Conservation (phyloP, 1,140 invertebrate genomes). For the Drosophila bocki region DNA sequence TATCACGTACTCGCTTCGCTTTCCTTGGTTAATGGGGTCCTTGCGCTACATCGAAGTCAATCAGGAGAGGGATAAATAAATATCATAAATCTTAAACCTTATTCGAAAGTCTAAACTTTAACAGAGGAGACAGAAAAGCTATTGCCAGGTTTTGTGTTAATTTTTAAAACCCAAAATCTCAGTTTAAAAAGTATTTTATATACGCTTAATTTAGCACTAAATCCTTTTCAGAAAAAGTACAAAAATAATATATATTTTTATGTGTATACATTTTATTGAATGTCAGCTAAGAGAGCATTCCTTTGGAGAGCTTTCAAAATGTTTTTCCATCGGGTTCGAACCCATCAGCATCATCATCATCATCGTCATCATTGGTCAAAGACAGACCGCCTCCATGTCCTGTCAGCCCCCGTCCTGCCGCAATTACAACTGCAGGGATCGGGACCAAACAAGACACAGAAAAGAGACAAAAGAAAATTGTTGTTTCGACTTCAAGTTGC, state of each 20-base stretch:
- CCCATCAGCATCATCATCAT: background rate
- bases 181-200: background rate
- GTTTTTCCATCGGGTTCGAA: background rate
- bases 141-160: background rate
- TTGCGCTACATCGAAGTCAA: constrained; percentile 4
- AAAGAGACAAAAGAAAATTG: constrained; percentile 39
- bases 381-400: background rate
- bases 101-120: background rate
- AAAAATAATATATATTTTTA: background rate
- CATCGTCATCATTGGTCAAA: constrained; percentile 5
- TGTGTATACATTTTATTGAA: constrained; percentile 6
- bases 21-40: background rate
- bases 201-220: background rate
- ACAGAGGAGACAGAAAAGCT: too few relatives aligned
- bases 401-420: background rate
- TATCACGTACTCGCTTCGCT: constrained; percentile 56
- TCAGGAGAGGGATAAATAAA: background rate
- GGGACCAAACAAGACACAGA: background rate
- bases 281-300: constrained; percentile 12
- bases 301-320: too few relatives aligned
- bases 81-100: background rate
- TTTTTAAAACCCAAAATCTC: background rate
- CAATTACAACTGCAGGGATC: constrained; percentile 14
- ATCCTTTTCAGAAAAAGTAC: background rate
- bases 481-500: constrained; percentile 57